Percentiles rank a stretch among this genome's conserved stretches.
Evolutionary conservation across 2,888 invertebrate genomes (phyloP).

Genomic region (Caradrina clavipalpis): DNA sequence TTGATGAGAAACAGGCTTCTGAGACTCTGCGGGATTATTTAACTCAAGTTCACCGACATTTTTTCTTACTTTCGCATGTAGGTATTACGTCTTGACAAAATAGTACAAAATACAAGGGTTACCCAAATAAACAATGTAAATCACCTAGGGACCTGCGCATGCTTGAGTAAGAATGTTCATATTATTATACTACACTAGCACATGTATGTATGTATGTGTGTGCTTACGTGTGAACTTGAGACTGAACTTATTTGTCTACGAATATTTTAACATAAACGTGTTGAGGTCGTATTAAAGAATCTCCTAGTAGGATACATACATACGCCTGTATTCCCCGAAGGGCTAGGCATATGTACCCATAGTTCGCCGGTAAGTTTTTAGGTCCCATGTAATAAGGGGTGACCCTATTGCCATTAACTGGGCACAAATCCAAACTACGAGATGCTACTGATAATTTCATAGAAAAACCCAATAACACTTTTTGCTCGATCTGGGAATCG

Average conservation of each 20-base stretch:
- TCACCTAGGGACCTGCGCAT: slow-evolving; percentile 41
- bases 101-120: slow-evolving; percentile 38
- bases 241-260: slow-evolving; percentile 30
- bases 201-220: background rate
- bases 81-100: slow-evolving; percentile 42
- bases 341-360: too few relatives aligned
- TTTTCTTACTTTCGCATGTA: slow-evolving; percentile 41
- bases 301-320: background rate
- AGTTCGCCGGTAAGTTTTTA: too few relatives aligned
- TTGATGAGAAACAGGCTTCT: slow-evolving; percentile 19
- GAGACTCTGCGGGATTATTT: slow-evolving; percentile 1
- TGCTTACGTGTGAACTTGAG: slow-evolving; percentile 15
- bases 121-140: slow-evolving; percentile 57
- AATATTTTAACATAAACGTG: slow-evolving; percentile 33
- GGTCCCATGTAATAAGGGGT: too few relatives aligned
- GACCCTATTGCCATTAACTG: too few relatives aligned
- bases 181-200: slow-evolving; percentile 29
- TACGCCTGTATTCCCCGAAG: too few relatives aligned
- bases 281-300: slow-evolving; percentile 25
- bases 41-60: slow-evolving; percentile 32
- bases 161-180: slow-evolving; percentile 48
- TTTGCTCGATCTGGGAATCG: too few relatives aligned
- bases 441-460: too few relatives aligned
- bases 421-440: too few relatives aligned
- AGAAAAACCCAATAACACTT: too few relatives aligned